These are phyloP conservation scores for Tympanoctomys barrerae DNA, from an alignment of 2,797 vertebrate genomes.

Conservation along the genomic window DNA sequence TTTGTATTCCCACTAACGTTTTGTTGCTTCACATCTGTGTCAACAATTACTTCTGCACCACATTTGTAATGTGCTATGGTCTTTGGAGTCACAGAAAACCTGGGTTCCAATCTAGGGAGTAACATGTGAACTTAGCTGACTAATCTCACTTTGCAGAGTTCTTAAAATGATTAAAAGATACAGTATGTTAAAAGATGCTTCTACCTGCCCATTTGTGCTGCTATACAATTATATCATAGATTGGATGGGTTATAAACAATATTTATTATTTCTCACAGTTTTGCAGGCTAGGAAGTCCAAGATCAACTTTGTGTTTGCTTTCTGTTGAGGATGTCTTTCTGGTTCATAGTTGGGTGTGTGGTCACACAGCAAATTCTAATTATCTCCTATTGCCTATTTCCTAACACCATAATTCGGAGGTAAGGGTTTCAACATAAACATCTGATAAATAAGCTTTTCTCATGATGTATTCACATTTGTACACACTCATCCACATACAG, in stretches of 20 bases:
- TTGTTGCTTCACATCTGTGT: neutral
- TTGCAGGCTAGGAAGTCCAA: neutral
- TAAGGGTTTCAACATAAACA: neutral
- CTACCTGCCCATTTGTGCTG: neutral
- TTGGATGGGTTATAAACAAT: neutral
- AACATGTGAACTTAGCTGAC: neutral
- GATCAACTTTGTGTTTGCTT: neutral
- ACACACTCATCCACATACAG: neutral
- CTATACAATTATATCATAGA: neutral
- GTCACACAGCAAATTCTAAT: neutral
- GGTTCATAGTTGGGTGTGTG: neutral
- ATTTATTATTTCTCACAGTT: neutral
- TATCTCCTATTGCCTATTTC: neutral
- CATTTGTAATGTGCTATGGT: neutral
- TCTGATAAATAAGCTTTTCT: neutral
- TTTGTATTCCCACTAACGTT: neutral
- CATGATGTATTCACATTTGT: neutral
- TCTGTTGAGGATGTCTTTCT: neutral
- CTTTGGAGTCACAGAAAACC: neutral
- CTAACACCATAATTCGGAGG: neutral
- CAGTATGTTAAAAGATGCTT: neutral
- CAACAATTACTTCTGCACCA: neutral
- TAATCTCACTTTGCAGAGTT: neutral
- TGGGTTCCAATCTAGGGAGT: neutral
- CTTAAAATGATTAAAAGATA: neutral